Percentiles rank a stretch among this genome's conserved stretches.
phyloP scores from a whole-genome alignment of 1,140 invertebrate genomes.

The Drosophila kikkawai region DNA sequence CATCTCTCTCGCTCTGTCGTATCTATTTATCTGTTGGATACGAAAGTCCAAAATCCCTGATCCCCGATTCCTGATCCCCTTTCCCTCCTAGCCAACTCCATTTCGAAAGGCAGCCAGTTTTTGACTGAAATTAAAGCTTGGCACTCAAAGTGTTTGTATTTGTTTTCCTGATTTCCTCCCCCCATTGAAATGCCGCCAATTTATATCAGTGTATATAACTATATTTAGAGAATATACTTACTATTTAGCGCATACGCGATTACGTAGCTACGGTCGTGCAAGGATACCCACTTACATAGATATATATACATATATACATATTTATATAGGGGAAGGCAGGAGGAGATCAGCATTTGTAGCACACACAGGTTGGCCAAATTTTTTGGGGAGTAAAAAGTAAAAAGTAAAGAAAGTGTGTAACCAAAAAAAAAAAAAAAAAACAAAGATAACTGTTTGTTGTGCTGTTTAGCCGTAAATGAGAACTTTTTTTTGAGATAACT shows the following conservation, averaged over 20 bases:
- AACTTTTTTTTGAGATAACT: constrained; percentile 61
- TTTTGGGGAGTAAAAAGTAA: constrained; percentile 26
- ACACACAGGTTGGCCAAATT: constrained; percentile 71
- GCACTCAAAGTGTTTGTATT: constrained; percentile 4
- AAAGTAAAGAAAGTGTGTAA: constrained; percentile 17
- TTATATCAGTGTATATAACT: constrained; percentile 65
- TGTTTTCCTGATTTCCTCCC: constrained; percentile 6
- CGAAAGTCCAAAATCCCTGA: neutral
- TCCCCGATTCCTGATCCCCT: neutral
- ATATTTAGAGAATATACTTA: constrained; percentile 40
- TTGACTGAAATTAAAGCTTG: constrained; percentile 53
- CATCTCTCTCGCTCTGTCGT: constrained; percentile 15
- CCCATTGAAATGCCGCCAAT: constrained; percentile 42
- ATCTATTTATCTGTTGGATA: constrained; percentile 24
- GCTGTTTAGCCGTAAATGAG: constrained; percentile 65
- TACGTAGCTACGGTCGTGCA: constrained; percentile 35
- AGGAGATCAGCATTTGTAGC: constrained; percentile 57
- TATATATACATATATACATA: constrained; percentile 21
- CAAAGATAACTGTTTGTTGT: constrained; percentile 59
- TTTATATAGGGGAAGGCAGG: constrained; percentile 29
- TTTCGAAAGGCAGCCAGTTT: constrained; percentile 28
- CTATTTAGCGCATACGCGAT: constrained; percentile 44
- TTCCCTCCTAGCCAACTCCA: constrained; percentile 2
- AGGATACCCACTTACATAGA: constrained; percentile 37
- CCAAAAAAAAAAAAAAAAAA: neutral